These are phyloP conservation scores for Lipotes vexillifer DNA, from an alignment of 2,113 vertebrate genomes.

Conservation along the genomic window DNA sequence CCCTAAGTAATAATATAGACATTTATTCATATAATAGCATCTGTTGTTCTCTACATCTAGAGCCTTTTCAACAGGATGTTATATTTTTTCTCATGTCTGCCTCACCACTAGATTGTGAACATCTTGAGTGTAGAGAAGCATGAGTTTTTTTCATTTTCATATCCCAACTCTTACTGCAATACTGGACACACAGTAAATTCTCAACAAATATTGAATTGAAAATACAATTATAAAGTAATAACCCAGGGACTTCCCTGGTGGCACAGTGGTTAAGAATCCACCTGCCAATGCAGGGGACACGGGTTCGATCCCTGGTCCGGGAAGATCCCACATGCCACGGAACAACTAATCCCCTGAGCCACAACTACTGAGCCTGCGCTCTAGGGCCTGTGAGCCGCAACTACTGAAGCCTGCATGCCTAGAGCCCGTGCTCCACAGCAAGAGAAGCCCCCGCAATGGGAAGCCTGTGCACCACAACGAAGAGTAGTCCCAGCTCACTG, in stretches of 20 bases:
- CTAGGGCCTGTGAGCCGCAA: too few relatives aligned
- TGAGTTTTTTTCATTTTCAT: background rate
- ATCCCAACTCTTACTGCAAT: background rate
- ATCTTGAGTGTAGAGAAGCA: background rate
- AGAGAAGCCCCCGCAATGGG: too few relatives aligned
- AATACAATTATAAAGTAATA: background rate
- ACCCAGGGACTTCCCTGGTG: background rate
- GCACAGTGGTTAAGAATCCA: too few relatives aligned
- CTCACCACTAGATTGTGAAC: background rate
- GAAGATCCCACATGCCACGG: too few relatives aligned
- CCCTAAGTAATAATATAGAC: background rate
- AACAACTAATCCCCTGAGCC: too few relatives aligned
- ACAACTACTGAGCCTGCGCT: too few relatives aligned
- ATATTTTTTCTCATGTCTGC: background rate
- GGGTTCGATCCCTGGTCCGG: too few relatives aligned
- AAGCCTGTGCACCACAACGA: fast-evolving
- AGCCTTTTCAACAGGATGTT: background rate
- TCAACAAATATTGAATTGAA: background rate
- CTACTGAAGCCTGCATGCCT: too few relatives aligned
- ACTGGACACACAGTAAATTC: background rate
- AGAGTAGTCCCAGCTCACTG: too few relatives aligned
- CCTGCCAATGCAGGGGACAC: too few relatives aligned
- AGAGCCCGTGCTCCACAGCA: too few relatives aligned
- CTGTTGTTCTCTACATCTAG: background rate
- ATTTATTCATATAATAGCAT: background rate